These are phyloP conservation scores for Ecliptopera silaceata DNA, from an alignment of 2,888 invertebrate genomes.

Conservation along the genomic window DNA sequence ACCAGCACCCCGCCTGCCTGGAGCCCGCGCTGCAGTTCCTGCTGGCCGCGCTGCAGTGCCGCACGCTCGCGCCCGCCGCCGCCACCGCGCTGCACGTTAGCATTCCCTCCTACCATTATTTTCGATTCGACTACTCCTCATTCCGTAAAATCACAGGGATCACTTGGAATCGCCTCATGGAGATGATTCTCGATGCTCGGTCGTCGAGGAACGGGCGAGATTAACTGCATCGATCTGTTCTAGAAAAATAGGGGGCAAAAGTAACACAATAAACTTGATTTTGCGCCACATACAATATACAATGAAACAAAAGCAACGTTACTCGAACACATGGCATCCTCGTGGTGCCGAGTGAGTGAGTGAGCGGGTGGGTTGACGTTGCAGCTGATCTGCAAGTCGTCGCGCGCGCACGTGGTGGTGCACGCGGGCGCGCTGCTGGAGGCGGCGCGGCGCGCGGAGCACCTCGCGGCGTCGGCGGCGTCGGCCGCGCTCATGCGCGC, in stretches of 20 bases:
- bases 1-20: constrained; percentile 91
- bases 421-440: constrained; percentile 89
- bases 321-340: no score
- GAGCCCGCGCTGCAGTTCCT: constrained; percentile 91
- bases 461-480: constrained; percentile 88
- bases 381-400: constrained; percentile 90
- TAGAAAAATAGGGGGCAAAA: no score
- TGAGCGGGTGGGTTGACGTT: not conserved
- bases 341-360: no score
- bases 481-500: constrained; percentile 89
- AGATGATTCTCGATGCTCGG: no score
- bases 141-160: no score
- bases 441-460: constrained; percentile 89
- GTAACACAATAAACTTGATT: no score
- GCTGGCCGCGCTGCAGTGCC: constrained; percentile 86
- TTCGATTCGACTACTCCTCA: no score
- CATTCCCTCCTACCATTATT: not conserved
- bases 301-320: no score
- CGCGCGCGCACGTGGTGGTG: constrained; percentile 89
- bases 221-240: no score
- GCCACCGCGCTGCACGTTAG: constrained; percentile 89
- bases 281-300: no score
- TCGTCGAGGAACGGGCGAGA: no score
- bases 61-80: constrained; percentile 89
- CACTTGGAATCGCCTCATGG: no score